Base-by-base conservation (phyloP, 2,888 invertebrate species). In the Lycophotia porphyrea region DNA sequence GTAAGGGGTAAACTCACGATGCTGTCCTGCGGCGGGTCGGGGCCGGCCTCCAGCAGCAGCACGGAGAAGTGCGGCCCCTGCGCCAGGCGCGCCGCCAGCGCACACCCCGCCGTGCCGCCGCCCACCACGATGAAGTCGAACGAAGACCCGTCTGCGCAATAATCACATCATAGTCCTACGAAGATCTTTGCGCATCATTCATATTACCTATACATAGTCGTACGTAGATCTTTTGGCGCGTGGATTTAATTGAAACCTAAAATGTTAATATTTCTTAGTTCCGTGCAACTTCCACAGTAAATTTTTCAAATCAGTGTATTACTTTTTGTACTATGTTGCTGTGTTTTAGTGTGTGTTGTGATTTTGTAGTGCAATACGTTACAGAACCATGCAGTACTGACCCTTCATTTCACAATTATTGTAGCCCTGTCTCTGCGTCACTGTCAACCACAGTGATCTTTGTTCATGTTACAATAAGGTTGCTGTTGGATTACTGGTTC, bases 111-210 rank as follows among this genome's bases (percentile, higher is more conserved):
- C 0, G 94, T 93, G 9, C 96, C 96, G 0, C 91, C 95, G 2
- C 96, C 96, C 74, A 95, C 95, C 63, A 96, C 90, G 75, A 96
- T 93, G 86, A 94, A 94, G 82, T 95, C 95, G 74, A 92, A 95
- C 1, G 76, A 76, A 0, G 94, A 90, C 0, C 90, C 93, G 78
- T 94, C 95, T 95, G 88, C 0, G 86, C 81, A n/a, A 42, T 61
- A 18, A 47, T n/a, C 21, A 31, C 34, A 27, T n/a, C 5, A 2
- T 18, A 15, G 1, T n/a, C 36, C 15, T 18, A 18, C 9, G 8
- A 58, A 18, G 31, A 58, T 31, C 58, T 58, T 27, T n/a, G 52
- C n/a, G 11, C 52, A 52, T 13, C n/a, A n/a, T 55, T 27, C 27
- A 55, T 27, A 27, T 52, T 55, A n/a, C n/a, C n/a, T n/a, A 27